Evolutionary conservation across 2,113 vertebrate genomes (phyloP).

Genomic region (Corythornis madagascariensis): DNA sequence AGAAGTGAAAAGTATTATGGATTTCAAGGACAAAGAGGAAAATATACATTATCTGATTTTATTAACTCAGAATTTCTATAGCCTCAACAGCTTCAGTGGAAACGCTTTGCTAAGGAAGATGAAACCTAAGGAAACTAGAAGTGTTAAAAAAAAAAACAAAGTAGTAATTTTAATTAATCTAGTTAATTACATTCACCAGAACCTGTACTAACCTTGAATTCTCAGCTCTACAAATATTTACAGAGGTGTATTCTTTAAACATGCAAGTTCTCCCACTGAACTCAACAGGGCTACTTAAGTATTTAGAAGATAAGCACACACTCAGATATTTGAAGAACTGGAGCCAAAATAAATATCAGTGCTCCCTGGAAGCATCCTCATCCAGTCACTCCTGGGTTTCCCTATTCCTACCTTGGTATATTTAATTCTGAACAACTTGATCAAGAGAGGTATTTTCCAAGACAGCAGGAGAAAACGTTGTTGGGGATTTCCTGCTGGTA

Average conservation of each 20-base stretch:
- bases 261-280: constrained; percentile 9
- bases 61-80: background rate
- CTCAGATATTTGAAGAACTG: constrained; percentile 33
- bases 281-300: background rate
- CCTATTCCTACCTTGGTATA: background rate
- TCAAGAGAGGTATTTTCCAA: background rate
- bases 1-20: background rate
- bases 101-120: background rate
- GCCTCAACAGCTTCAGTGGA: background rate
- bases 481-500: background rate
- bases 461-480: background rate
- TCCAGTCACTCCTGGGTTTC: background rate
- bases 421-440: background rate
- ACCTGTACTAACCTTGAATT: background rate
- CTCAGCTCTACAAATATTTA: constrained; percentile 14
- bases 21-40: background rate
- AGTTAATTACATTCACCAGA: background rate
- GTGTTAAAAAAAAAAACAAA: background rate
- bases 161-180: background rate
- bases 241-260: background rate
- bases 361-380: constrained; percentile 7
- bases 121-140: background rate
- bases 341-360: constrained; percentile 14
- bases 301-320: constrained; percentile 11
- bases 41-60: background rate